These are phyloP conservation scores for Poeciliopsis paucimaculata DNA, from an alignment of 2,797 vertebrate genomes.

Conservation along the genomic window DNA sequence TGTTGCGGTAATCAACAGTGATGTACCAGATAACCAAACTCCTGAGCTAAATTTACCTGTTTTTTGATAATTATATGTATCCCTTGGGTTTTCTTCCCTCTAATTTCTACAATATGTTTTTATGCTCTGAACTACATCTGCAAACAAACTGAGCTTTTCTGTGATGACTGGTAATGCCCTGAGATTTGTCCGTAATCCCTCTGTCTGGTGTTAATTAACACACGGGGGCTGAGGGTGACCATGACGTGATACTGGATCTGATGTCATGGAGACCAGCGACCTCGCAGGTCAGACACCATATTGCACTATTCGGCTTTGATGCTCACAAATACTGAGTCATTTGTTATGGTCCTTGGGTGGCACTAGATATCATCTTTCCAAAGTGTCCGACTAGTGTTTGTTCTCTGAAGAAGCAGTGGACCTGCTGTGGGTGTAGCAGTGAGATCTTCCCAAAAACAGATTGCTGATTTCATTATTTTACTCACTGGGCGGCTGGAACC, in stretches of 20 bases:
- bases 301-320: slow-evolving; percentile 67
- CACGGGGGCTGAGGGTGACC: slow-evolving; percentile 72
- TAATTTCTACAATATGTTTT: slow-evolving; percentile 63
- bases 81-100: slow-evolving; percentile 55
- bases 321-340: slow-evolving; percentile 71
- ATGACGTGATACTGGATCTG: slow-evolving; percentile 77
- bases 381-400: slow-evolving; percentile 40
- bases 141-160: slow-evolving; percentile 68
- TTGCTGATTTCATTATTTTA: slow-evolving; percentile 15
- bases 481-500: not conserved
- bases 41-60: slow-evolving; percentile 44
- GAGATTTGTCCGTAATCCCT: slow-evolving; percentile 68
- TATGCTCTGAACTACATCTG: slow-evolving; percentile 70
- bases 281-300: slow-evolving; percentile 77
- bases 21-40: slow-evolving; percentile 34
- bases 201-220: slow-evolving; percentile 82
- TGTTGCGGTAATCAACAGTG: slow-evolving; percentile 44
- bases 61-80: slow-evolving; percentile 49
- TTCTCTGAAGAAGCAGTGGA: slow-evolving; percentile 38
- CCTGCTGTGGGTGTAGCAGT: slow-evolving; percentile 45
- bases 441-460: slow-evolving; percentile 38
- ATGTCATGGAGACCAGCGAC: slow-evolving; percentile 77
- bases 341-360: slow-evolving; percentile 66
- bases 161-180: slow-evolving; percentile 73
- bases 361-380: slow-evolving; percentile 62